Conservation (phyloP, 2,797 vertebrate genomes). For the Labroides dimidiatus region DNA sequence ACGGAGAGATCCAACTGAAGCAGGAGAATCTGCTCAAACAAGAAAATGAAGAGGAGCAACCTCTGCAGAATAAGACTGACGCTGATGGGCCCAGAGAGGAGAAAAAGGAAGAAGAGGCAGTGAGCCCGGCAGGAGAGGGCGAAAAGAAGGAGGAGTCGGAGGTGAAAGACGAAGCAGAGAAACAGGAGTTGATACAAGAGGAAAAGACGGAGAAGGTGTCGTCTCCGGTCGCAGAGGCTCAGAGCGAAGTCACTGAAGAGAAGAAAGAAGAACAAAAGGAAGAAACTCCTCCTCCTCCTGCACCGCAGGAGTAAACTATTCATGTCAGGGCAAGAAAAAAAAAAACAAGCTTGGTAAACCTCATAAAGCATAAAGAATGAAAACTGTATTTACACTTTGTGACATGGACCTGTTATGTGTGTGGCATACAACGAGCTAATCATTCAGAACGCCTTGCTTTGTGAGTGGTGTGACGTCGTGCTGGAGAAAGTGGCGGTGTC, state of each 20-base stretch:
- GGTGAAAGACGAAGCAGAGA: constrained; percentile 35
- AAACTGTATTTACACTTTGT: constrained; percentile 49
- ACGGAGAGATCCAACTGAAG: constrained; percentile 78
- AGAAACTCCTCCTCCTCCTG: constrained; percentile 58
- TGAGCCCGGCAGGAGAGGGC: constrained; percentile 29
- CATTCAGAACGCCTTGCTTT: constrained; percentile 39
- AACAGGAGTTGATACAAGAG: constrained; percentile 42
- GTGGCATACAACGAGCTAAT: constrained; percentile 40
- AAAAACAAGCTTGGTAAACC: constrained; percentile 37
- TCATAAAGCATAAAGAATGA: constrained; percentile 40
- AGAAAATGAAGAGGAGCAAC: constrained; percentile 73
- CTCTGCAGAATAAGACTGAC: constrained; percentile 56
- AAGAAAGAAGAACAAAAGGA: constrained; percentile 66
- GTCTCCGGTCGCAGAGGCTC: constrained; percentile 27
- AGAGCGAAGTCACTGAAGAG: constrained; percentile 55
- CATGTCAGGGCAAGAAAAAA: constrained; percentile 9
- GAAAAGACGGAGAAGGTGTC: constrained; percentile 41
- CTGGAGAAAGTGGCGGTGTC: constrained; percentile 23
- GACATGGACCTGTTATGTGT: constrained; percentile 65
- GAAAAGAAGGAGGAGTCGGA: constrained; percentile 55
- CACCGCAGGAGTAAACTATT: constrained; percentile 68
- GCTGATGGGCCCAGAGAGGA: constrained; percentile 60
- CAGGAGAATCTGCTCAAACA: constrained; percentile 63
- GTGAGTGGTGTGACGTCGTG: constrained; percentile 35
- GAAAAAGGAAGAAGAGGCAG: constrained; percentile 46